These are phyloP conservation scores for Leistus spinibarbis DNA, from an alignment of 2,888 invertebrate species.

Conservation along the genomic window DNA sequence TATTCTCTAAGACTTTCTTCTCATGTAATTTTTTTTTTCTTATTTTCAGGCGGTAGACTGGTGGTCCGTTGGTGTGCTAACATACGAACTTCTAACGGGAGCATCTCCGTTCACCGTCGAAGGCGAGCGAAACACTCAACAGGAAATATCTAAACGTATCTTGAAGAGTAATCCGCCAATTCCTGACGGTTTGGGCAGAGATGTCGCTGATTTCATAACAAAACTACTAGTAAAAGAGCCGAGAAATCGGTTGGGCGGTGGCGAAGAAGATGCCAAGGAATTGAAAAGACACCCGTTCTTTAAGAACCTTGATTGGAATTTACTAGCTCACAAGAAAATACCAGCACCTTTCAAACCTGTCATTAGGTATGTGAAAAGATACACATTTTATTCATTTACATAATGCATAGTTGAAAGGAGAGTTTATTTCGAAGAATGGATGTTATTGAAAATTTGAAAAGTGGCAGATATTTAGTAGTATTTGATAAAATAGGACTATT, in stretches of 20 bases:
- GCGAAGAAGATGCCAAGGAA: slow-evolving; percentile 82
- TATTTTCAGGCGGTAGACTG: slow-evolving; percentile 89
- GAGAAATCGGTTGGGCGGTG: slow-evolving; percentile 83
- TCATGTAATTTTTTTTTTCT: slow-evolving; percentile 40
- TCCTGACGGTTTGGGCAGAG: slow-evolving; percentile 77
- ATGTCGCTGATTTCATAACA: slow-evolving; percentile 78
- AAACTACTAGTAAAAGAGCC: slow-evolving; percentile 91
- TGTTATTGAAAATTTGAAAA: too few relatives aligned
- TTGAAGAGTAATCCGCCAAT: slow-evolving; percentile 88
- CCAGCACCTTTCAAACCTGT: slow-evolving; percentile 91
- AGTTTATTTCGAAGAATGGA: too few relatives aligned
- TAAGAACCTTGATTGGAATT: slow-evolving; percentile 82
- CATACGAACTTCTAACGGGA: slow-evolving; percentile 95
- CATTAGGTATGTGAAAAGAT: slow-evolving; percentile 63
- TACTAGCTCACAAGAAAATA: slow-evolving; percentile 76
- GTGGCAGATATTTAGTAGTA: too few relatives aligned
- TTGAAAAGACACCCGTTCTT: slow-evolving; percentile 92
- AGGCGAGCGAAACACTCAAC: slow-evolving; percentile 90
- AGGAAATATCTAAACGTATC: slow-evolving; percentile 92
- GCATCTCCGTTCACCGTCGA: slow-evolving; percentile 97
- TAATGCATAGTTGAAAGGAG: background rate
- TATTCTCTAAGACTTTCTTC: background rate
- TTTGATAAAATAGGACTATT: too few relatives aligned
- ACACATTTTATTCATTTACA: background rate
- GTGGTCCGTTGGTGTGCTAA: slow-evolving; percentile 98